A percentile compares a stretch with the other conserved stretches of the same genome.
phyloP scores from a whole-genome alignment of 1,140 invertebrate species.

The Daktulosphaira vitifoliae region DNA sequence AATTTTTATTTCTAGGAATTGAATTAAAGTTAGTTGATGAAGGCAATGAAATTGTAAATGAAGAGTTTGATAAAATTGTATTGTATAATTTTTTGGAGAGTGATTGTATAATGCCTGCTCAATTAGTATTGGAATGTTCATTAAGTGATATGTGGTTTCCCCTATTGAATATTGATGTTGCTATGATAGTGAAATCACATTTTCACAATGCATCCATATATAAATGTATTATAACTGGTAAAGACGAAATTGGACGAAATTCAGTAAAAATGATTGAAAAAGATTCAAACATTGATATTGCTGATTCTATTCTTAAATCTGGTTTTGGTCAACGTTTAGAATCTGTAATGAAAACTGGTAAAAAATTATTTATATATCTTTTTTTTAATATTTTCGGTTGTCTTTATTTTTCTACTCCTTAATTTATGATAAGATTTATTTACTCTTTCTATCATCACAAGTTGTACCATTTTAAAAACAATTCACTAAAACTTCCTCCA shows the following conservation, averaged over 20 bases:
- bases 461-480: no score
- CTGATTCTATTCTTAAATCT: constrained; percentile 5
- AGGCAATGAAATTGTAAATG: constrained; percentile 8
- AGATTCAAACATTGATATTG: constrained; percentile 19
- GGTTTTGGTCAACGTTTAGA: constrained; percentile 19
- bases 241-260: background rate
- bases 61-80: constrained; percentile 1
- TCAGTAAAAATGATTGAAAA: constrained; percentile 8
- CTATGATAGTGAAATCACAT: background rate
- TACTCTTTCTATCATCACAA: no score
- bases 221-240: background rate
- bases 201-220: background rate
- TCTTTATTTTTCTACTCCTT: no score
- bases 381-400: no score
- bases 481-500: no score
- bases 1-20: constrained; percentile 3
- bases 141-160: constrained; percentile 26
- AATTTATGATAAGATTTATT: no score
- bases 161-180: background rate
- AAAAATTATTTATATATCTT: no score
- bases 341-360: constrained; percentile 19
- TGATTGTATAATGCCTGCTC: background rate
- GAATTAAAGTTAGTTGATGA: constrained; percentile 16
- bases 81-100: constrained; percentile 20
- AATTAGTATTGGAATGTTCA: constrained; percentile 24